Conservation (phyloP, 2,797 vertebrate species). For the Acrossocheilus wenchowensis region DNA sequence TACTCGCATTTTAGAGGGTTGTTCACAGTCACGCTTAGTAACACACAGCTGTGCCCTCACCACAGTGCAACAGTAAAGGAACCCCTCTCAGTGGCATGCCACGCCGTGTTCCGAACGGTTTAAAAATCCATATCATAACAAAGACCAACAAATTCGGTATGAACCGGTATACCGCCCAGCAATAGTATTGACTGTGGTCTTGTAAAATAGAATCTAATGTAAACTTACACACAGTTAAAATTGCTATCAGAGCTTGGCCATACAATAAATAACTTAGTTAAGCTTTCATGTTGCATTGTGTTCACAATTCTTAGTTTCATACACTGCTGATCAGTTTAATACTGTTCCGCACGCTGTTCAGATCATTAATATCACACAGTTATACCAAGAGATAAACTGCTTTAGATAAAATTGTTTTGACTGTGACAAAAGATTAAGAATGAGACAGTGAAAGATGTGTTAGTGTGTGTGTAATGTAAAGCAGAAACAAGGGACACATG, state of each 20-base stretch:
- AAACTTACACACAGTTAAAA: neutral
- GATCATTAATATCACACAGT: slow-evolving; percentile 10
- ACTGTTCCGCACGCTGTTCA: neutral
- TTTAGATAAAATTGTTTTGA: neutral
- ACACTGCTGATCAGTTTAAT: neutral
- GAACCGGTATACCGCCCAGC: too few species aligned
- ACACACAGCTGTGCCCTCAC: too few species aligned
- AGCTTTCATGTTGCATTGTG: neutral
- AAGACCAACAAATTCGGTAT: too few species aligned
- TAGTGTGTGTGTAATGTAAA: neutral
- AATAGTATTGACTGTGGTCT: neutral
- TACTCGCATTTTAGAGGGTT: too few species aligned
- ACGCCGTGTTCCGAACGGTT: too few species aligned
- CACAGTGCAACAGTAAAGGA: too few species aligned
- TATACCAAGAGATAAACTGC: neutral
- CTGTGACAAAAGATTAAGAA: slow-evolving; percentile 1
- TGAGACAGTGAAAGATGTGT: neutral
- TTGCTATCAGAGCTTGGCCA: neutral
- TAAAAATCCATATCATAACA: too few species aligned
- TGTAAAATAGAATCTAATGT: neutral
- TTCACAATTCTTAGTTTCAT: neutral
- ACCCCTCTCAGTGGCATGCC: too few species aligned
- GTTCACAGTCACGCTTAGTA: too few species aligned
- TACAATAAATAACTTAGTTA: neutral
- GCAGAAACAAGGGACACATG: slow-evolving; percentile 14